Conservation (phyloP, 2,888 invertebrate species). For the Drosophila maculinotata region DNA sequence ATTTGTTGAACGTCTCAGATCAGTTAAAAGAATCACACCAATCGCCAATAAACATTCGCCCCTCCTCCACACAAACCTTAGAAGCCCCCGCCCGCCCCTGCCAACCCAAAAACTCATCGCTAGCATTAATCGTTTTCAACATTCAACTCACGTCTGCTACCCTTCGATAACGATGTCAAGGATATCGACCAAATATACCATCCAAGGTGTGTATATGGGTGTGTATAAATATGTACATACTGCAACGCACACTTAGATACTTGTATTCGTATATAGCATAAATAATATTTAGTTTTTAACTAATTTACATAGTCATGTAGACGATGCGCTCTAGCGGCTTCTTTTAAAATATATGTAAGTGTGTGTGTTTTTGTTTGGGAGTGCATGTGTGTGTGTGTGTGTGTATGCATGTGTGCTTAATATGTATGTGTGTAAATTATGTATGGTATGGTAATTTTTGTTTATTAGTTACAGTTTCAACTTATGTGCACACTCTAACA, state of each 20-base stretch:
- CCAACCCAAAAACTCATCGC: not conserved
- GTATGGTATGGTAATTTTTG: conserved; percentile 48
- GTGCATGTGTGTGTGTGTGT: conserved; percentile 17
- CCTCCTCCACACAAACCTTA: conserved; percentile 15
- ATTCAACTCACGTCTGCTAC: too few species aligned
- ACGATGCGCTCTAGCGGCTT: conserved; percentile 78
- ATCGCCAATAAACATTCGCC: conserved; percentile 15
- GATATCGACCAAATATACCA: conserved; percentile 15
- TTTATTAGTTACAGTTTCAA: conserved; percentile 74
- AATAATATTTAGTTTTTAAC: conserved; percentile 78
- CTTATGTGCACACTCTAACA: conserved; percentile 69
- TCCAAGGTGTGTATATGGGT: conserved; percentile 25
- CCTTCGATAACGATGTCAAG: conserved; percentile 18
- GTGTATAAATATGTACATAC: conserved; percentile 55
- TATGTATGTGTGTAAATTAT: conserved; percentile 39
- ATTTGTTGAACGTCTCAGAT: conserved; percentile 64
- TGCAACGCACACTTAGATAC: conserved; percentile 74
- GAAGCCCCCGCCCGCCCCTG: conserved; percentile 7
- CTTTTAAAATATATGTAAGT: conserved; percentile 41
- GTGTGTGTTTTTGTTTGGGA: conserved; percentile 22
- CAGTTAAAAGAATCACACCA: conserved; percentile 35
- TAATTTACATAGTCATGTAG: conserved; percentile 81
- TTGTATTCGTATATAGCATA: conserved; percentile 68
- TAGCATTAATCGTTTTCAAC: not conserved
- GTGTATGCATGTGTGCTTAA: conserved; percentile 29